These are phyloP conservation scores for Helicoverpa armigera DNA, from an alignment of 1,140 invertebrate species.

Conservation along the genomic window DNA sequence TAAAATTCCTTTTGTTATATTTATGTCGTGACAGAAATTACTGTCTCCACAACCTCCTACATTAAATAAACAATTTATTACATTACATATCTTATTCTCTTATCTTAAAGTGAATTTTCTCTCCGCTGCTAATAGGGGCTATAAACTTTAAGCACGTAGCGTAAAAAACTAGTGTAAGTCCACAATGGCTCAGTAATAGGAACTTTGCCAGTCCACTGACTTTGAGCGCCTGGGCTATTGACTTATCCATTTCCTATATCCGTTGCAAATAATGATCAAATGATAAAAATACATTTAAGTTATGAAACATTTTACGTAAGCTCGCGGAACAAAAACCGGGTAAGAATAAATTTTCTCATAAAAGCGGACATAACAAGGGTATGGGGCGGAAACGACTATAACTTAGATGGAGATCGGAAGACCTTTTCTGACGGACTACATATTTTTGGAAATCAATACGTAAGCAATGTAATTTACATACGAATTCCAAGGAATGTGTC, in stretches of 20 bases:
- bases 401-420: conserved; percentile 47
- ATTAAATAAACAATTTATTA: no score
- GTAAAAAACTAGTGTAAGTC: conserved; percentile 8
- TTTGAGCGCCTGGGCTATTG: background rate
- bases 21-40: no score
- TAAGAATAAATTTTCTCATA: conserved; percentile 47
- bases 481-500: conserved; percentile 42
- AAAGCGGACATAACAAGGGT: conserved; percentile 49
- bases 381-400: conserved; percentile 48
- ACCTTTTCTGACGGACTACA: conserved; percentile 47
- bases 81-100: background rate
- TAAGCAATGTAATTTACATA: conserved; percentile 49
- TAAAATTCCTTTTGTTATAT: no score
- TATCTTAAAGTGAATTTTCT: background rate
- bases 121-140: background rate
- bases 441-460: conserved; percentile 51
- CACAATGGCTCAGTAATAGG: conserved; percentile 29
- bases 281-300: conserved; percentile 5
- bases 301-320: conserved; percentile 31
- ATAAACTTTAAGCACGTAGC: conserved; percentile 7
- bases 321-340: conserved; percentile 18
- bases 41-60: no score
- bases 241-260: conserved; percentile 19
- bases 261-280: background rate
- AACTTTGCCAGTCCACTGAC: conserved; percentile 20